Evolutionary conservation across 2,888 invertebrate species (phyloP).

Genomic region (Dasysyrphus tricinctus): DNA sequence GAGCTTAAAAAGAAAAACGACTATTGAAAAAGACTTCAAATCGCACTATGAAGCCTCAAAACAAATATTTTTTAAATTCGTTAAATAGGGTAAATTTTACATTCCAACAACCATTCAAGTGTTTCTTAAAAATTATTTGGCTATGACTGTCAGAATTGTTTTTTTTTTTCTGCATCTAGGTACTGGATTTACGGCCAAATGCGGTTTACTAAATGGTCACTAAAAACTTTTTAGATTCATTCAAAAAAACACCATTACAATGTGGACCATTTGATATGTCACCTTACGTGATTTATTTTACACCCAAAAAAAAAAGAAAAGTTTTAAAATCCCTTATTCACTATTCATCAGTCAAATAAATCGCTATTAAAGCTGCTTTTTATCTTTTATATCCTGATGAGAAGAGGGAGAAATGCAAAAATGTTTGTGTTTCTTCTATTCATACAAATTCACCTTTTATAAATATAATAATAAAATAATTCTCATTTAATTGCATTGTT

Average conservation of each 20-base stretch:
- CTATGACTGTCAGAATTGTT: neutral
- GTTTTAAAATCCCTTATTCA: constrained; percentile 51
- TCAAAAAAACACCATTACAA: constrained; percentile 9
- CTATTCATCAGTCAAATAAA: constrained; percentile 61
- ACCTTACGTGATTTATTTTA: constrained; percentile 55
- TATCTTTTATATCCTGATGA: constrained; percentile 4
- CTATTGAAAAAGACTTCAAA: too few relatives aligned
- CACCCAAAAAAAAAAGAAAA: neutral
- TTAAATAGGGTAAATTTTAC: neutral
- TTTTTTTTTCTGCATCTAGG: neutral
- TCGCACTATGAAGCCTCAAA: too few relatives aligned
- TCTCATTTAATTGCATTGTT: neutral
- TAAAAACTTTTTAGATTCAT: neutral
- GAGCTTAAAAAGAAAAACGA: too few relatives aligned
- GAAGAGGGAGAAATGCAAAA: constrained; percentile 24
- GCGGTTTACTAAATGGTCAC: constrained; percentile 57
- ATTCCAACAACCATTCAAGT: neutral
- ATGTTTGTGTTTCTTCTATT: constrained; percentile 32
- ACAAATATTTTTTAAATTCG: neutral
- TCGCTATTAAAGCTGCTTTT: constrained; percentile 53
- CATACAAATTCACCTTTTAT: neutral
- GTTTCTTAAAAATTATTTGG: neutral
- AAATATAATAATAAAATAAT: too few relatives aligned
- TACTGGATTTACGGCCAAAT: neutral
- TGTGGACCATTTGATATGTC: constrained; percentile 54